These are phyloP conservation scores for Tor tambroides DNA, from an alignment of 2,113 vertebrate species.

Conservation along the genomic window DNA sequence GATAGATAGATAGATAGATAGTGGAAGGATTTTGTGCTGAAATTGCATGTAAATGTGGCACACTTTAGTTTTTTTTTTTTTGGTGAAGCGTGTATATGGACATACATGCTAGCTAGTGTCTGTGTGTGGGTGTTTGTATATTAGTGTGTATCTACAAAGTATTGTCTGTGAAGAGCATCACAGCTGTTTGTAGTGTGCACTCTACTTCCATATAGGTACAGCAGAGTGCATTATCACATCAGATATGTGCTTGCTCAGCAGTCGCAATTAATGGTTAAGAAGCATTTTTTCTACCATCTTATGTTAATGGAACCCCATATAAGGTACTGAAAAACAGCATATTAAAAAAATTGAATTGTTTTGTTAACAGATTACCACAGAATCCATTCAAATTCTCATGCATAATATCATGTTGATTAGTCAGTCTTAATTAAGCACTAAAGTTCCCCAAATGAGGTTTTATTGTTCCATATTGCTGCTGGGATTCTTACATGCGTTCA, in stretches of 20 bases:
- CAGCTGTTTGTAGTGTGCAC: background rate
- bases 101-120: no score
- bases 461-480: background rate
- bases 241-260: conserved; percentile 35
- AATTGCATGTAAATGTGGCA: no score
- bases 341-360: background rate
- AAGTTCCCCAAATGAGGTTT: background rate
- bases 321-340: background rate
- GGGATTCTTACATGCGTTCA: background rate
- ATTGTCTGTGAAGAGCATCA: conserved; percentile 10
- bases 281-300: background rate
- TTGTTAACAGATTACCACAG: background rate
- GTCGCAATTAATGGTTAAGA: conserved; percentile 21
- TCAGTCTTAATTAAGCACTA: background rate
- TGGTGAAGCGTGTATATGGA: no score
- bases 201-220: conserved; percentile 48
- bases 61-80: no score
- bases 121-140: no score
- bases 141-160: background rate
- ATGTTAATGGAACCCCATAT: background rate
- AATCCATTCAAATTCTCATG: background rate
- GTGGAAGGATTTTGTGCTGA: no score
- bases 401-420: background rate
- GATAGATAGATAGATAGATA: no score
- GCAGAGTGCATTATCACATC: conserved; percentile 36